Base-by-base conservation (phyloP, 2,797 vertebrate genomes). In the Anguilla megastoma region DNA sequence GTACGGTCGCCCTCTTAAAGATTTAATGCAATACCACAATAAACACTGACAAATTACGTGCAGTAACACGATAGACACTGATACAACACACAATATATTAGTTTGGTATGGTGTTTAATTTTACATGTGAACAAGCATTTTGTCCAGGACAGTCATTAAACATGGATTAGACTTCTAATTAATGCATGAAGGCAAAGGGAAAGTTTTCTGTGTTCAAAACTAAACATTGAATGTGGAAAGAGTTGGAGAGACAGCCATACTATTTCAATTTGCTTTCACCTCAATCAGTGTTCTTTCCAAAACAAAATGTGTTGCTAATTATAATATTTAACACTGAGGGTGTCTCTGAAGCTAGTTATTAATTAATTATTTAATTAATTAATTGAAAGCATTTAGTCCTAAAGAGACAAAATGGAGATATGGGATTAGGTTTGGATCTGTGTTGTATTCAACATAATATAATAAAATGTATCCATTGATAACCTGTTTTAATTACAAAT, bases 251-350 rank as follows among this genome's bases (percentile, higher is more conserved):
- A 18, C 21, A 18, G 60, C 21, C 36, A 41, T 41, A 41, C 36
- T 30, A 71, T 71, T 71, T 71, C 18, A 24, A n/a, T 69, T 60
- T 60, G n/a, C 21, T 21, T 24, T n/a, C 66, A 71, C 30, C 5
- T 71, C 30, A 71, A 27, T 9, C n/a, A 27, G 0, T 7, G 5
- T 66, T n/a, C 63, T 66, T 66, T 63, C 16, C 14, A 33, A 60
- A 60, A 60, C 33, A 36, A 56, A 85, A 85, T 85, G 50, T 63
- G 21, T 63, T 56, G 12, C 56, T 63, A 45, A 85, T 85, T 85
- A 85, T 85, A 85, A 56, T 30, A 63, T 10, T 12, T 41, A 66
- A 63, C 30, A 85, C 24, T 60, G 60, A 85, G 16, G 52, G 84
- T 41, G 58, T 41, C 12, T 85, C 0, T 18, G 33, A 54, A 41